Base-by-base conservation (phyloP, 2,113 vertebrate genomes). In the Accipiter cooperii region DNA sequence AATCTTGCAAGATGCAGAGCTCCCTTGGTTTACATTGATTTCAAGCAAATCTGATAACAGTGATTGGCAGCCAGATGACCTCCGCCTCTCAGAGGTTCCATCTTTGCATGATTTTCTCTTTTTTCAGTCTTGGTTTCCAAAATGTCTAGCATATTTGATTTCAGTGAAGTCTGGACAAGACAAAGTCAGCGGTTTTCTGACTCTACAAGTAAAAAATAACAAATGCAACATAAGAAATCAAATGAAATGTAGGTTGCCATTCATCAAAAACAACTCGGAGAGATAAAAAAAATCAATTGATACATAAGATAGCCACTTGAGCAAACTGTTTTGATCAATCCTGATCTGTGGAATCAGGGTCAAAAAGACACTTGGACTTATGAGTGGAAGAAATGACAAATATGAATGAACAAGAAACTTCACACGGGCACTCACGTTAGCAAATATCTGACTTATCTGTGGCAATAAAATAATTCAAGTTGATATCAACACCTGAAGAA, bases 11-110 rank as follows among this genome's bases (percentile, higher is more conserved):
- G 87, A 94, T 42, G 86, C 95, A 84, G 73, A 46, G 57, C 71
- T 96, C 55, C 42, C 88, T 92, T 2, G 3, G 64, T 38, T 81
- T 58, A 42, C 87, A 94, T 87, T 89, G 95, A 97, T 95, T 90
- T 94, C 82, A n/a, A 93, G 75, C 40, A 93, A 83, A 93, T 71
- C 64, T 58, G 84, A 77, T 85, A 25, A 2, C 65, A 54, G 81
- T 93, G 91, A 95, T 13, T 91, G 93, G 89, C 96, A 95, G 94
- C 46, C 91, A 94, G 70, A 76, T 73, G 84, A 87, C 93, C 95
- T 94, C 93, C 91, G 68, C 87, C 64, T 88, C 87, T 86, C 84
- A 44, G 46, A 91, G 89, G 54, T 58, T 66, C n/a, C 54, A 88
- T 73, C 75, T 90, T 81, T 55, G 70, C 77, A 34, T 19, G n/a